Evolutionary conservation across 2,888 invertebrate species (phyloP).

Genomic region (Rotaria macrura): DNA sequence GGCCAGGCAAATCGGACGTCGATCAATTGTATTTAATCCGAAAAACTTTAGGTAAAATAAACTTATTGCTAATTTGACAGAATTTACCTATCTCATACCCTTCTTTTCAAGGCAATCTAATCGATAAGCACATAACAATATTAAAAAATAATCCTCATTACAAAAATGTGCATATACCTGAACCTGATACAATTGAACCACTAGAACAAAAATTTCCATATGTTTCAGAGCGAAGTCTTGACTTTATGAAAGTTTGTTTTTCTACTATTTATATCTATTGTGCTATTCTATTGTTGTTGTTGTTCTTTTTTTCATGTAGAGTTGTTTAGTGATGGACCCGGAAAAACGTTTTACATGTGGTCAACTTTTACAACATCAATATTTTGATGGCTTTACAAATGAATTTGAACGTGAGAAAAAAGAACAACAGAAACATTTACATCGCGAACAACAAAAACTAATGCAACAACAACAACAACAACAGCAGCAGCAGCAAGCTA

Average conservation of each 20-base stretch:
- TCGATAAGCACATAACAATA: slow-evolving; percentile 84
- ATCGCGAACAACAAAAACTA: slow-evolving; percentile 9
- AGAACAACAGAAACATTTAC: background rate
- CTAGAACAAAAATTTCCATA: slow-evolving; percentile 74
- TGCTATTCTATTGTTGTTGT: background rate
- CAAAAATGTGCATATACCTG: slow-evolving; percentile 78
- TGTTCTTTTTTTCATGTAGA: background rate
- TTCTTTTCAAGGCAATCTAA: slow-evolving; percentile 62
- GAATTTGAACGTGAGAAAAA: slow-evolving; percentile 30
- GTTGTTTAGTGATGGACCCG: slow-evolving; percentile 33
- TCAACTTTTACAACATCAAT: slow-evolving; percentile 32
- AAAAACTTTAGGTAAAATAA: slow-evolving; percentile 77
- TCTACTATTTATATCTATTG: too few relatives aligned
- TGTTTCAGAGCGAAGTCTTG: slow-evolving; percentile 43
- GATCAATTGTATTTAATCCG: slow-evolving; percentile 92
- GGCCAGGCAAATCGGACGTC: slow-evolving; percentile 97
- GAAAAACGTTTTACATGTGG: slow-evolving; percentile 28
- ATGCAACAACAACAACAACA: background rate
- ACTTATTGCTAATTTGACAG: background rate
- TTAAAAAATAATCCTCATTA: slow-evolving; percentile 90
- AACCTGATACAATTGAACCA: slow-evolving; percentile 72
- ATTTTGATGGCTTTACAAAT: slow-evolving; percentile 31
- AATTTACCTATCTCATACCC: background rate
- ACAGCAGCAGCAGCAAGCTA: background rate
- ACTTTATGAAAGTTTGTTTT: slow-evolving; percentile 30